Conservation (phyloP, 1,140 invertebrate genomes). For the Colletes gigas region DNA sequence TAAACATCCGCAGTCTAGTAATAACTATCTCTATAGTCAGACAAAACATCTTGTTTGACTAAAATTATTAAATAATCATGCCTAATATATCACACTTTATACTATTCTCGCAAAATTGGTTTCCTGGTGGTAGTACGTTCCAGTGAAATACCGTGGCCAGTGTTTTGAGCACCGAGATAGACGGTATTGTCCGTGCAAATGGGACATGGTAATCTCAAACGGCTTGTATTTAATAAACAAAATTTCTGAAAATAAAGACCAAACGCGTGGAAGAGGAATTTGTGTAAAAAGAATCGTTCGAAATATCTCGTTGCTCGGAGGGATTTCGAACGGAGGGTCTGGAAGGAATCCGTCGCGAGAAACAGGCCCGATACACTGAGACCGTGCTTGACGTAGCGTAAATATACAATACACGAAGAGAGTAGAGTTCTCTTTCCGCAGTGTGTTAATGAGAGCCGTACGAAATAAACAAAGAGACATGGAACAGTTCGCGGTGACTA, state of each 20-base stretch:
- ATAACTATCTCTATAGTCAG: too few species aligned
- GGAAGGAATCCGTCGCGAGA: slow-evolving; percentile 26
- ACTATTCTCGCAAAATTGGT: too few species aligned
- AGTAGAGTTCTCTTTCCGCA: slow-evolving; percentile 50
- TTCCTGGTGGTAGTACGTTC: too few species aligned
- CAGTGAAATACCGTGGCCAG: background rate
- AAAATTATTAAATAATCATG: too few species aligned
- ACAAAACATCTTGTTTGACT: too few species aligned
- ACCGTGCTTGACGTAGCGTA: slow-evolving; percentile 40
- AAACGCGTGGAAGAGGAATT: background rate
- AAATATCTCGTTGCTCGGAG: background rate
- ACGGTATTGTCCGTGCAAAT: background rate
- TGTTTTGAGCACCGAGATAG: background rate
- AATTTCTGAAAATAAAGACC: slow-evolving; percentile 17
- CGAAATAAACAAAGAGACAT: slow-evolving; percentile 53
- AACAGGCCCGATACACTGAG: slow-evolving; percentile 41
- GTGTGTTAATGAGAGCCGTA: slow-evolving; percentile 57
- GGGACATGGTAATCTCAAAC: background rate
- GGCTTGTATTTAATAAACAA: background rate
- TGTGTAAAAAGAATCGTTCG: background rate
- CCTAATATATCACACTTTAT: too few species aligned
- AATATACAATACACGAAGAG: slow-evolving; percentile 50
- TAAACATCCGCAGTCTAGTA: too few species aligned
- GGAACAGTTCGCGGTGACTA: slow-evolving; percentile 55
- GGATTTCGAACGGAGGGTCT: slow-evolving; percentile 22